A percentile compares a stretch with the other conserved stretches of the same genome.
Conservation (phyloP, 2,113 vertebrate genomes). For the Carettochelys insculpta region DNA sequence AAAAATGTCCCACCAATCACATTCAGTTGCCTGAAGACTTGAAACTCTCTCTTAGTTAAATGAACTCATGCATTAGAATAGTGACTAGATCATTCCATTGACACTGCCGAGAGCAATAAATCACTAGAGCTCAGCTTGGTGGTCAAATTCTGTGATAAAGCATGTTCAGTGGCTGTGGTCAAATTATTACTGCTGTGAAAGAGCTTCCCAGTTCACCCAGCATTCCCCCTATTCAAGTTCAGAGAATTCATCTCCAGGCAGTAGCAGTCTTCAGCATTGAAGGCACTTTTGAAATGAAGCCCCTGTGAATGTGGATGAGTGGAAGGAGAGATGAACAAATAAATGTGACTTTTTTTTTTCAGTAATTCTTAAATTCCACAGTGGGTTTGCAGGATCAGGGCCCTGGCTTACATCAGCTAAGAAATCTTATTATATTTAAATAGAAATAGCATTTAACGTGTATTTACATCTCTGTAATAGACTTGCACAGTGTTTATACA, state of each 20-base stretch:
- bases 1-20: neutral
- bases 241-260: neutral
- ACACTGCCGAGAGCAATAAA: neutral
- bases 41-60: neutral
- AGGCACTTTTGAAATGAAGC: neutral
- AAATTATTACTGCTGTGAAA: neutral
- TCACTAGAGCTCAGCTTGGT: neutral
- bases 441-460: neutral
- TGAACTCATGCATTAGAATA: neutral
- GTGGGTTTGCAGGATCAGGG: neutral
- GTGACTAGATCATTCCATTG: neutral
- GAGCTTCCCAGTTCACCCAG: rapidly evolving
- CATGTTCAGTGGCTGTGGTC: neutral
- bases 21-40: neutral
- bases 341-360: neutral
- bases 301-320: neutral
- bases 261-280: neutral
- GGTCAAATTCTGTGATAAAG: neutral
- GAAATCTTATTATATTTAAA: neutral
- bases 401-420: neutral
- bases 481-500: neutral
- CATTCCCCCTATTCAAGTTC: neutral
- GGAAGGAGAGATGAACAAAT: neutral
- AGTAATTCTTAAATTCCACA: neutral
- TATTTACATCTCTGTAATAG: neutral